These are phyloP conservation scores for Thinocorus orbignyianus DNA, from an alignment of 2,113 vertebrate species.

Conservation along the genomic window DNA sequence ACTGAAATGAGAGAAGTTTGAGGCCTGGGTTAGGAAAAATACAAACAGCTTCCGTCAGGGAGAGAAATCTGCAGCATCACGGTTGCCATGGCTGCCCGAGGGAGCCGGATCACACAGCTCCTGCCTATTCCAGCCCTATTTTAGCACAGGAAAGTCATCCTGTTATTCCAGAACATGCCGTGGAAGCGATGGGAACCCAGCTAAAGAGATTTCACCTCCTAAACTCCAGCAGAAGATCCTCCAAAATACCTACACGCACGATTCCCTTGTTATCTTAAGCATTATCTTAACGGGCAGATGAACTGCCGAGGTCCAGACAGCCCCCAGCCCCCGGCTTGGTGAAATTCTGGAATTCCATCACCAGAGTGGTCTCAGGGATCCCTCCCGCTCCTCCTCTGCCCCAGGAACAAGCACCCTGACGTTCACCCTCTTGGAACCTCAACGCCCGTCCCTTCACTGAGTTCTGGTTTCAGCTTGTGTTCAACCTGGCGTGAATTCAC, in stretches of 20 bases:
- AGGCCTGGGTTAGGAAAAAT: neutral
- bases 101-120: neutral
- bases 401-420: neutral
- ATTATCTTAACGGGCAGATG: accelerated
- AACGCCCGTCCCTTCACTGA: neutral
- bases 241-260: neutral
- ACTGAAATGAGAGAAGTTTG: neutral
- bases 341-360: neutral
- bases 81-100: constrained; percentile 23
- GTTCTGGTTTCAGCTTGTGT: neutral
- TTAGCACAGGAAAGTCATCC: neutral
- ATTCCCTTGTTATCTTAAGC: accelerated
- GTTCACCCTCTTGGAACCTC: accelerated
- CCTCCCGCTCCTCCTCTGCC: neutral
- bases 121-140: neutral
- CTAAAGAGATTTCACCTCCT: neutral
- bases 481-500: neutral
- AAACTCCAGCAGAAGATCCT: neutral
- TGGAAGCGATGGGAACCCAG: neutral
- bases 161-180: neutral
- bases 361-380: neutral
- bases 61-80: neutral
- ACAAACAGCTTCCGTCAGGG: neutral
- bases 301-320: accelerated
- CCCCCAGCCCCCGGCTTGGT: accelerated